Percentiles rank a stretch among this genome's conserved stretches.
phyloP scores from a whole-genome alignment of 30 jellyfish, hydroid and myxozoan genomes.

The Sanderia malayensis region DNA sequence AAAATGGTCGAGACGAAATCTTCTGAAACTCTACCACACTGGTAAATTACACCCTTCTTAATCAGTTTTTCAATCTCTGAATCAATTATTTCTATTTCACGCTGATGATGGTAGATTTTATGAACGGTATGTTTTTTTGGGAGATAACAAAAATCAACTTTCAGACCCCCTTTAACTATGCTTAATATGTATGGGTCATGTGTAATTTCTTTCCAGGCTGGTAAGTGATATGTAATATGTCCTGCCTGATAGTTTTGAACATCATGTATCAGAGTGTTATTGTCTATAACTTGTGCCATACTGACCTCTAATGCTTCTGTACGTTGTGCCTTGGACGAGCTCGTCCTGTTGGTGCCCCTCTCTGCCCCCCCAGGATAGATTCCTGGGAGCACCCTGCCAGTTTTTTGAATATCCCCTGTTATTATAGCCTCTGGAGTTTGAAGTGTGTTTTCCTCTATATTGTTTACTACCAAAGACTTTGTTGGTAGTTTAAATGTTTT shows the following conservation, averaged over 20 bases:
- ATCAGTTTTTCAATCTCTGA: background rate
- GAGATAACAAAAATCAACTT: background rate
- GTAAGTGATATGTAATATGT: background rate
- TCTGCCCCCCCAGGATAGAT: background rate
- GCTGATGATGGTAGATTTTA: slow-evolving; percentile 2
- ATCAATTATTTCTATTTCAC: background rate
- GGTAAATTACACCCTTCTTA: background rate
- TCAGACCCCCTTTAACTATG: slow-evolving; percentile 2
- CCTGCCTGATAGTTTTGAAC: background rate
- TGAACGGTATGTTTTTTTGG: background rate
- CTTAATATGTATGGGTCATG: background rate
- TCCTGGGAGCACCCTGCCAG: slow-evolving; percentile 24
- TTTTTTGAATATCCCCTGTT: slow-evolving; percentile 8
- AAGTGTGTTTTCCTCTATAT: slow-evolving; percentile 1
- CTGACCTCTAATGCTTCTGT: slow-evolving; percentile 4
- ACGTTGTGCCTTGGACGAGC: slow-evolving; percentile 2
- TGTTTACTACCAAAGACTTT: slow-evolving; percentile 8
- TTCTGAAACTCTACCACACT: slow-evolving; percentile 2
- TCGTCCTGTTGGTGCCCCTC: background rate
- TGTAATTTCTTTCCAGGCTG: slow-evolving; percentile 1
- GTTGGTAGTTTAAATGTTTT: slow-evolving; percentile 1
- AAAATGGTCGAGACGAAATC: slow-evolving; percentile 35
- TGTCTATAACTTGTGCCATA: background rate
- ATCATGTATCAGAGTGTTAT: background rate
- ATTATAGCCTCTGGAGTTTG: slow-evolving; percentile 8